Percentiles rank a stretch among this genome's conserved stretches.
phyloP scores from a whole-genome alignment of 2,797 vertebrate genomes.

The Xyrichtys novacula region DNA sequence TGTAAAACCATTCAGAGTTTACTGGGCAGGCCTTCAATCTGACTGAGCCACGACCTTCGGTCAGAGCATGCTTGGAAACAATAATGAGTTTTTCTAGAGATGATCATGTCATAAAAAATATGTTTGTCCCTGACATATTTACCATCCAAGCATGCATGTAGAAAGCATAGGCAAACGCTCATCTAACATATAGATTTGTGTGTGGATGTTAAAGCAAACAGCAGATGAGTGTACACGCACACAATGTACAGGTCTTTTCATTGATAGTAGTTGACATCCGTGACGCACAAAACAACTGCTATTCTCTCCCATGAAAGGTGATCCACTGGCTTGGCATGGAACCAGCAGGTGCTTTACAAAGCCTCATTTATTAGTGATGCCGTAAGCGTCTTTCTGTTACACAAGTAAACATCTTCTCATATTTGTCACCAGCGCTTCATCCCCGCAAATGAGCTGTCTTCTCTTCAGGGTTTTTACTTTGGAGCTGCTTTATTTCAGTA shows the following conservation, averaged over 20 bases:
- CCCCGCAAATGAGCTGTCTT: slow-evolving; percentile 20
- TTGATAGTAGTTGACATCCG: slow-evolving; percentile 36
- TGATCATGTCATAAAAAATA: slow-evolving; percentile 61
- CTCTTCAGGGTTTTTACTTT: slow-evolving; percentile 3
- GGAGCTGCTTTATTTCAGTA: slow-evolving; percentile 52
- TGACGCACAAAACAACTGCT: slow-evolving; percentile 53
- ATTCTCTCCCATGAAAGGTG: slow-evolving; percentile 75
- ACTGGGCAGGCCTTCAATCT: slow-evolving; percentile 24
- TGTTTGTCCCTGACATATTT: slow-evolving; percentile 13
- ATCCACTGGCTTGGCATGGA: slow-evolving; percentile 63
- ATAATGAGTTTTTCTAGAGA: slow-evolving; percentile 31
- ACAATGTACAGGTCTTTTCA: slow-evolving; percentile 56
- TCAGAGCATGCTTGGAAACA: slow-evolving; percentile 17
- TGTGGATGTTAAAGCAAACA: slow-evolving; percentile 36
- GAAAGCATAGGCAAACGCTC: slow-evolving; percentile 9
- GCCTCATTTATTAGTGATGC: slow-evolving; percentile 81
- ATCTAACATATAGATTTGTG: not conserved
- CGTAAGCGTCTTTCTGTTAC: slow-evolving; percentile 75
- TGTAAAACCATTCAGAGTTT: slow-evolving; percentile 55
- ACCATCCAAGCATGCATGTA: slow-evolving; percentile 13
- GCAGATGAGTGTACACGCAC: slow-evolving; percentile 21
- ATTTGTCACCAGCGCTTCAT: slow-evolving; percentile 62
- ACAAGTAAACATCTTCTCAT: slow-evolving; percentile 79
- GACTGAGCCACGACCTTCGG: slow-evolving; percentile 53
- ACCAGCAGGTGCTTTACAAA: slow-evolving; percentile 82